phyloP scores from a whole-genome alignment of 2,113 vertebrate species.

The Ceyx cyanopectus region DNA sequence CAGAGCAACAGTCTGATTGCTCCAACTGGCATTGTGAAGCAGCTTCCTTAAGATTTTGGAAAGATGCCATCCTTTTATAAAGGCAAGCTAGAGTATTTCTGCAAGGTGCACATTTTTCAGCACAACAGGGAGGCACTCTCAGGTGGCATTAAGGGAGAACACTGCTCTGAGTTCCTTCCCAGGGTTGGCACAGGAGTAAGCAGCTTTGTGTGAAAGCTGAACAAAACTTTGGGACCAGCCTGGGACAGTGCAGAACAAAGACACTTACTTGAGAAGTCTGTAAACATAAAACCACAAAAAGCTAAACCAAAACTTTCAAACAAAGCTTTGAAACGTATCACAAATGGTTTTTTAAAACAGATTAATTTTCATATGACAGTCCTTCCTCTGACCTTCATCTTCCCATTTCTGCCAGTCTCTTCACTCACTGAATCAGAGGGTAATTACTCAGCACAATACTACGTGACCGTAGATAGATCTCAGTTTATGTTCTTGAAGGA shows the following conservation, averaged over 20 bases:
- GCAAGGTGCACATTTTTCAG: not conserved
- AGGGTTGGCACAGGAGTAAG: not conserved
- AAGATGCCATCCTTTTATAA: not conserved
- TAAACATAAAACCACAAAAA: not conserved
- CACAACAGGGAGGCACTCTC: not conserved
- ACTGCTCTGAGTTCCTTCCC: not conserved
- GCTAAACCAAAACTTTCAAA: not conserved
- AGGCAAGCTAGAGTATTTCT: not conserved
- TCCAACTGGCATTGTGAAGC: not conserved
- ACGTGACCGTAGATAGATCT: not conserved
- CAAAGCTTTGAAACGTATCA: not conserved
- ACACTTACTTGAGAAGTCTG: not conserved
- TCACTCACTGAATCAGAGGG: not conserved
- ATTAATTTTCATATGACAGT: not conserved
- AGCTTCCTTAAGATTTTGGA: not conserved
- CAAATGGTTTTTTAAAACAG: not conserved
- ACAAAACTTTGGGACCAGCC: not conserved
- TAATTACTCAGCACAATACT: not conserved
- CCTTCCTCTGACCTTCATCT: not conserved
- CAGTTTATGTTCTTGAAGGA: not conserved
- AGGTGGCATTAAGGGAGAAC: not conserved
- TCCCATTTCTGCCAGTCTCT: not conserved
- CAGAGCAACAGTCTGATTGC: not conserved
- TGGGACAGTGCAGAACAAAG: not conserved
- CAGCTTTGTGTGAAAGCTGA: not conserved